These are phyloP conservation scores for Patagioenas fasciata DNA, from an alignment of 2,113 vertebrate genomes.

Conservation along the genomic window DNA sequence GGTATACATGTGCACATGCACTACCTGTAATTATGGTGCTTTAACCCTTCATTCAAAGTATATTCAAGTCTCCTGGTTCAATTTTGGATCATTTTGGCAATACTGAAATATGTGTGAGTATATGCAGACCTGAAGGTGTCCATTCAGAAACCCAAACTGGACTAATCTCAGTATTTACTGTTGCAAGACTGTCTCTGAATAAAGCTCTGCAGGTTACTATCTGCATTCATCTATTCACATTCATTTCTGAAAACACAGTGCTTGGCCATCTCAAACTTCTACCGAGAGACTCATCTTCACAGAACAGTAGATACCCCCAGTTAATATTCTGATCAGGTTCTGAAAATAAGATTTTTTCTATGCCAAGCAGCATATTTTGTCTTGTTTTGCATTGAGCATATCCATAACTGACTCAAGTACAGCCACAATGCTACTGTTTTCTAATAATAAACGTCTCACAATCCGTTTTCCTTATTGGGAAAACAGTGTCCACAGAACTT, in stretches of 20 bases:
- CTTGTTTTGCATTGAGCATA: not conserved
- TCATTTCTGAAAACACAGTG: not conserved
- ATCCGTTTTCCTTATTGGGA: not conserved
- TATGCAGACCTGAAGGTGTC: not conserved
- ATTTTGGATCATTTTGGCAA: not conserved
- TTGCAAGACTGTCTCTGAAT: not conserved
- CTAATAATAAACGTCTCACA: not conserved
- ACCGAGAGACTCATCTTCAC: not conserved
- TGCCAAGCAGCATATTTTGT: not conserved
- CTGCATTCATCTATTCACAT: not conserved
- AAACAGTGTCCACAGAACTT: not conserved
- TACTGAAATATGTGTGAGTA: rapidly evolving
- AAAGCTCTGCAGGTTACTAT: not conserved
- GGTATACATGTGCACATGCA: rapidly evolving
- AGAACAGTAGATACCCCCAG: not conserved
- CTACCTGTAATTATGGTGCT: not conserved
- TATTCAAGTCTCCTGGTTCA: not conserved
- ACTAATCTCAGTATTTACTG: not conserved
- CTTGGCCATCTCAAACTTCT: not conserved
- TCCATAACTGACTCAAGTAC: not conserved
- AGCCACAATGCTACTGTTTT: not conserved
- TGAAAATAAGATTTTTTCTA: not conserved
- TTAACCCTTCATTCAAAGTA: not conserved
- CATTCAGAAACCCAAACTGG: not conserved
- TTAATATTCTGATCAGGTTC: not conserved